Conservation (phyloP, 1,140 invertebrate species). For the Physella acuta region DNA sequence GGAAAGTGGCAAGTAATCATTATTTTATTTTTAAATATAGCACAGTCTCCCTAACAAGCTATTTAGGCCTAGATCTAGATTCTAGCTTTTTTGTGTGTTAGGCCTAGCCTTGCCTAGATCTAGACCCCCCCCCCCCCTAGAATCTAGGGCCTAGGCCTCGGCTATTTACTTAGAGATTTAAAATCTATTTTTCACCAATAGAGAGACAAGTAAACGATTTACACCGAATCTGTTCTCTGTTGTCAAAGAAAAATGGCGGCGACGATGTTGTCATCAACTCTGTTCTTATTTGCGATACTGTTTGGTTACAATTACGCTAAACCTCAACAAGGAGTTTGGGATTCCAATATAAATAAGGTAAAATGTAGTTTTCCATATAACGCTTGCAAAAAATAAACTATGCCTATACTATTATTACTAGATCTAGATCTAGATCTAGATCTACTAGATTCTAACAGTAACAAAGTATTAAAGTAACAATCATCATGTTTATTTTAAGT, state of each 20-base stretch:
- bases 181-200: too few species aligned
- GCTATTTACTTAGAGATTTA: too few species aligned
- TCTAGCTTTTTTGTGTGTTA: too few species aligned
- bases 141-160: not conserved
- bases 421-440: too few species aligned
- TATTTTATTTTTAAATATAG: not conserved
- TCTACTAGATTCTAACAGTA: too few species aligned
- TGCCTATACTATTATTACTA: too few species aligned
- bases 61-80: too few species aligned
- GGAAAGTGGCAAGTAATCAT: not conserved
- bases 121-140: not conserved
- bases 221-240: not conserved
- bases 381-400: too few species aligned
- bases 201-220: not conserved
- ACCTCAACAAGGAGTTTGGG: slow-evolving; percentile 10
- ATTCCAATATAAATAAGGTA: not conserved
- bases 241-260: slow-evolving; percentile 5
- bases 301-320: not conserved
- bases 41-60: too few species aligned
- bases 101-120: not conserved
- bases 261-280: not conserved
- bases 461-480: too few species aligned
- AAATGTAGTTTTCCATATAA: too few species aligned
- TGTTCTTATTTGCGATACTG: not conserved
- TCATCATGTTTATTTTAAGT: too few species aligned